Conservation (phyloP, 2,113 vertebrate species). For the Corythoichthys intestinalis region DNA sequence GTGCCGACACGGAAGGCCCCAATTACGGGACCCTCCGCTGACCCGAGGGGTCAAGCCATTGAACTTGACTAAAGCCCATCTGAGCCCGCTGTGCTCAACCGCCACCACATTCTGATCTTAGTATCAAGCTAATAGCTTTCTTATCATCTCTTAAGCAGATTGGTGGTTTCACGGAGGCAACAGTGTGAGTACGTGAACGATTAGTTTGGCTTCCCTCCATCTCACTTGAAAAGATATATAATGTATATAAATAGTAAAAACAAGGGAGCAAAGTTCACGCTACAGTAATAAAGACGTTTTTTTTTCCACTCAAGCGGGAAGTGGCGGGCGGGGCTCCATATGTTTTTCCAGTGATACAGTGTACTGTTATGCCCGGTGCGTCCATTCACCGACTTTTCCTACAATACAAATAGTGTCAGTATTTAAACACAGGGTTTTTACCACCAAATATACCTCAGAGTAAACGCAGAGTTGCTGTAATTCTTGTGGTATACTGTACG, state of each 20-base stretch:
- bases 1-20: constrained; percentile 82
- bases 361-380: constrained; percentile 70
- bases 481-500: constrained; percentile 71
- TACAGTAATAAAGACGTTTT: constrained; percentile 63
- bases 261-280: constrained; percentile 63
- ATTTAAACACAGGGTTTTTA: constrained; percentile 76
- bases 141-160: constrained; percentile 42
- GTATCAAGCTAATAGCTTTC: constrained; percentile 49
- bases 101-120: constrained; percentile 6
- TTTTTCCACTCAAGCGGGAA: constrained; percentile 60
- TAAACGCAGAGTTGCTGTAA: constrained; percentile 73
- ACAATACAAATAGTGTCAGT: constrained; percentile 73
- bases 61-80: constrained; percentile 45
- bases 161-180: constrained; percentile 31
- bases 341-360: constrained; percentile 64
- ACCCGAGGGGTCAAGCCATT: constrained; percentile 58
- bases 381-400: constrained; percentile 66
- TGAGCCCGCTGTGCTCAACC: constrained; percentile 28
- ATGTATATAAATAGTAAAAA: constrained; percentile 70
- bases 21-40: constrained; percentile 90
- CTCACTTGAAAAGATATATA: constrained; percentile 66
- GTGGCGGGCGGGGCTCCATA: constrained; percentile 46
- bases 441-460: constrained; percentile 79
- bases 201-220: constrained; percentile 12
- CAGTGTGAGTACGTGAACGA: constrained; percentile 52